Conservation (phyloP, 1,140 invertebrate species). For the Penaeus chinensis region DNA sequence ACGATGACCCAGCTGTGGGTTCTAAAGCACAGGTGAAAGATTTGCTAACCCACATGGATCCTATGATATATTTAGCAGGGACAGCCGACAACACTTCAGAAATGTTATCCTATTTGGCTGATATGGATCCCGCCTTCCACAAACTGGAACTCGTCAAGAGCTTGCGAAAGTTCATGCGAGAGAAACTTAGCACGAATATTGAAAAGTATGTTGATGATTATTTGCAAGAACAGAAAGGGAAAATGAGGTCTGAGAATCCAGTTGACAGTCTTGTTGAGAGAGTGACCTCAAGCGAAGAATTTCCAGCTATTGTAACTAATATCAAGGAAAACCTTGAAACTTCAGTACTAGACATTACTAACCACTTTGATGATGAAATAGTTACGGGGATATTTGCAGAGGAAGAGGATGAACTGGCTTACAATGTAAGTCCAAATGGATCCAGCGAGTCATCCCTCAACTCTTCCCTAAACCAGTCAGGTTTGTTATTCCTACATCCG, state of each 20-base stretch:
- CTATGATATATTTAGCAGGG: conserved; percentile 61
- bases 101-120: conserved; percentile 60
- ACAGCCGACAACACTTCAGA: conserved; percentile 61
- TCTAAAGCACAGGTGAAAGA: conserved; percentile 58
- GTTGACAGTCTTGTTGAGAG: conserved; percentile 47
- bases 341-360: conserved; percentile 42
- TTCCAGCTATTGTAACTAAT: conserved; percentile 41
- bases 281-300: conserved; percentile 31
- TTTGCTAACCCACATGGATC: conserved; percentile 55
- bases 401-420: conserved; percentile 42
- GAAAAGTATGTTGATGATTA: conserved; percentile 50
- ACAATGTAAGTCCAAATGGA: conserved; percentile 45
- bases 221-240: conserved; percentile 54
- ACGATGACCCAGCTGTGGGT: conserved; percentile 3
- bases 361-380: conserved; percentile 59
- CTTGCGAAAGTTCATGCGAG: conserved; percentile 45
- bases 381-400: conserved; percentile 54
- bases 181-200: conserved; percentile 35
- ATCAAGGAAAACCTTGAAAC: conserved; percentile 39
- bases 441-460: conserved; percentile 62
- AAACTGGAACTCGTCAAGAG: conserved; percentile 59
- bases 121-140: conserved; percentile 63
- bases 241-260: conserved; percentile 61
- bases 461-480: conserved; percentile 63
- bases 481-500: conserved; percentile 58